Base-by-base conservation (phyloP, 2,888 invertebrate genomes). In the Phyllotreta striolata region DNA sequence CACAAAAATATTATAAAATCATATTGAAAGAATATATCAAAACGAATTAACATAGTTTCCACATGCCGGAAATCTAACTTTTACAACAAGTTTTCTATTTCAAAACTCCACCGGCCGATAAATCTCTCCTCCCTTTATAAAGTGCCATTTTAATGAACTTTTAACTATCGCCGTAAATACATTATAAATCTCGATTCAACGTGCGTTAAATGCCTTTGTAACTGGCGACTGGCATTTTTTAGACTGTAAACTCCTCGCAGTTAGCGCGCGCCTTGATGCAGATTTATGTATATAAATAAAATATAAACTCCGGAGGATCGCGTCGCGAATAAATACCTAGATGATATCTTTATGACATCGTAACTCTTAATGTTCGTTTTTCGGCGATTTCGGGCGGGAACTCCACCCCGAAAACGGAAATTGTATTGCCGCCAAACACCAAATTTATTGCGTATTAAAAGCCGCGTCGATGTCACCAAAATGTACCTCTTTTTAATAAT, bases 241-340 rank as follows among this genome's bases (percentile, higher is more conserved):
- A 47, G 47, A 34, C 37, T 38, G 24, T 52, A 52, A 52, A 37
- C 13, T 37, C 38, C 52, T 8, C 5, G 12, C 24, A 1, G 52
- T 52, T 35, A 9, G 10, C 38, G 7, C 24, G 7, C 9, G 10
- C 24, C 2, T 24, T 52, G 37, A 52, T 12, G 52, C 13, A 10
- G 12, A 52, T 52, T 38, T 52, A 52, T 52, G 52, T 37, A 24
- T 47, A 47, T 47, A 47, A 47, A 47, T 47, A 47, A 47, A 47
- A 14, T 47, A 34, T 1, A 14, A 44, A 47, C 47, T 8, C 10
- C 47, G 8, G n/a, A 14, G 34, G n/a, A 24, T 24, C 24, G 47
- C 47, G 13, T 47, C 13, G 47, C 47, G 24, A 47, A 47, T 47
- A 47, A 47, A 47, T 47, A 47, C 47, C 47, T 47, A 24, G 13